Conservation (phyloP, 2,888 invertebrate species). For the Diarsia brunnea region DNA sequence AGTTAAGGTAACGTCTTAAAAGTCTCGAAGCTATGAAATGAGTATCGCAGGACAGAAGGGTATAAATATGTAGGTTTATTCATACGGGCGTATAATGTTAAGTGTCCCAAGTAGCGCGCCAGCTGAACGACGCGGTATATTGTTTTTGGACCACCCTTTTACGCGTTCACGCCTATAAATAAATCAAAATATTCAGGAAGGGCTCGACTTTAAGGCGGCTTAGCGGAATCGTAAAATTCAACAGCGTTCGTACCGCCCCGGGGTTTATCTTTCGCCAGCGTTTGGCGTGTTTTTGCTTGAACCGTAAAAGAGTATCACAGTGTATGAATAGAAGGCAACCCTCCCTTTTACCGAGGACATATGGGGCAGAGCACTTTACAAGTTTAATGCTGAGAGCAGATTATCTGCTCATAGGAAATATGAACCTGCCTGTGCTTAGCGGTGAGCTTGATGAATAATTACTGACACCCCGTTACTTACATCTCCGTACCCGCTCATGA, state of each 20-base stretch:
- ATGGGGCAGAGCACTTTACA: slow-evolving; percentile 84
- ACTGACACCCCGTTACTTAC: slow-evolving; percentile 40
- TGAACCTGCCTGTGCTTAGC: slow-evolving; percentile 63
- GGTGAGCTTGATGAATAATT: slow-evolving; percentile 60
- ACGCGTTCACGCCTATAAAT: slow-evolving; percentile 89
- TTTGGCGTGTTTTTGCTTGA: slow-evolving; percentile 87
- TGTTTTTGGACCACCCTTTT: slow-evolving; percentile 89
- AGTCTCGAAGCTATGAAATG: slow-evolving; percentile 54
- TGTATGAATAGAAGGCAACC: slow-evolving; percentile 88
- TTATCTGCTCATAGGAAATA: slow-evolving; percentile 80
- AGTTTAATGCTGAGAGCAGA: slow-evolving; percentile 85
- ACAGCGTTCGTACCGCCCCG: slow-evolving; percentile 86
- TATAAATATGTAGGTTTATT: slow-evolving; percentile 74
- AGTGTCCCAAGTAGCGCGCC: slow-evolving; percentile 78
- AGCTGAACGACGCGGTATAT: slow-evolving; percentile 85
- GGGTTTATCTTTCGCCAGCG: slow-evolving; percentile 88
- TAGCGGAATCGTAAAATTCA: slow-evolving; percentile 91
- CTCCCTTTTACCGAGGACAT: slow-evolving; percentile 86
- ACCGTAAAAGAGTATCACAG: slow-evolving; percentile 89
- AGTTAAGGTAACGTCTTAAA: slow-evolving; percentile 61
- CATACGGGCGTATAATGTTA: slow-evolving; percentile 81
- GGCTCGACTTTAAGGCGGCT: slow-evolving; percentile 90
- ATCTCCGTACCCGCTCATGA: slow-evolving; percentile 13
- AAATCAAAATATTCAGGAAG: slow-evolving; percentile 91
- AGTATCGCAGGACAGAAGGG: slow-evolving; percentile 63